These are phyloP conservation scores for Moxostoma hubbsi DNA, from an alignment of 2,797 vertebrate species.

Conservation along the genomic window DNA sequence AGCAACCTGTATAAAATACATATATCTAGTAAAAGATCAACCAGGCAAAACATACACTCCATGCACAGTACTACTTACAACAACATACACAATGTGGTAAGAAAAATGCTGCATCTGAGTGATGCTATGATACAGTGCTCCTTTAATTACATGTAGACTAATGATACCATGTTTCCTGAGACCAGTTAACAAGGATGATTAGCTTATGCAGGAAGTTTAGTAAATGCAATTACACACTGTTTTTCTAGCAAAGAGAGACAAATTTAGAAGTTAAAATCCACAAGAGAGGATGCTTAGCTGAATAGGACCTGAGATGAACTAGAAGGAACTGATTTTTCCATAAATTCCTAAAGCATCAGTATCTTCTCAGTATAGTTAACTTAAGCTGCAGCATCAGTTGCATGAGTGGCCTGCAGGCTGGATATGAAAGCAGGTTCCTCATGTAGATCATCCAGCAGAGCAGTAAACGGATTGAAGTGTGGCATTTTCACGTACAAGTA, in stretches of 20 bases:
- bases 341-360: background rate
- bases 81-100: background rate
- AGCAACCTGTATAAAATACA: constrained; percentile 21
- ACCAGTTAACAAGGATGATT: constrained; percentile 2
- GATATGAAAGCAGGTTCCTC: constrained; percentile 31
- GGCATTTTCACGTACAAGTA: constrained; percentile 70
- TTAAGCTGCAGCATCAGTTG: constrained; percentile 26
- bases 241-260: background rate
- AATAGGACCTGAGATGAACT: background rate
- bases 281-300: background rate
- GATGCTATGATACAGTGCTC: background rate
- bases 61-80: background rate
- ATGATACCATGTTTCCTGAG: background rate
- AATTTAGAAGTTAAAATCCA: background rate
- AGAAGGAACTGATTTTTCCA: background rate
- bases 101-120: background rate
- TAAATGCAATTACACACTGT: background rate
- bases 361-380: constrained; percentile 26
- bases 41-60: background rate
- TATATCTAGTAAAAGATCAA: constrained; percentile 3
- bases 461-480: constrained; percentile 60
- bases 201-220: background rate
- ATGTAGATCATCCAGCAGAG: constrained; percentile 58
- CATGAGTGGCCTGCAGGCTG: constrained; percentile 25
- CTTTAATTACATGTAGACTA: background rate